phyloP scores from a whole-genome alignment of 2,888 invertebrate genomes.

The Dione juno region DNA sequence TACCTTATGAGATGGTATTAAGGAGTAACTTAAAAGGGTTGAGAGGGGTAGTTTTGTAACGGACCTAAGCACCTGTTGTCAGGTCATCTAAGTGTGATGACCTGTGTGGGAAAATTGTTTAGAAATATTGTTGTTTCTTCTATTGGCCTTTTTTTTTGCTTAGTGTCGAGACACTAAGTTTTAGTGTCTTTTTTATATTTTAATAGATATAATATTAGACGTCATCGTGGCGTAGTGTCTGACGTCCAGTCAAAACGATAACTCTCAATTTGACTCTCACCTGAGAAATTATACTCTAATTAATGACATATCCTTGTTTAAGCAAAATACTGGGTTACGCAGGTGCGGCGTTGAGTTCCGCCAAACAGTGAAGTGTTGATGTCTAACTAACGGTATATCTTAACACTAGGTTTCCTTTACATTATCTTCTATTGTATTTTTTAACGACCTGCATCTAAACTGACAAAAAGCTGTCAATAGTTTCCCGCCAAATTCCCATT shows the following conservation, averaged over 20 bases:
- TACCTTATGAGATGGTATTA: conserved; percentile 8
- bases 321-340: too few species aligned
- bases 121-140: neutral
- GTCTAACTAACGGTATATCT: neutral
- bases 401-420: neutral
- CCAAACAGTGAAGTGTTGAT: neutral
- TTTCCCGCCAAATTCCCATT: conserved; percentile 56
- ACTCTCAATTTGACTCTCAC: too few species aligned
- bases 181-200: too few species aligned
- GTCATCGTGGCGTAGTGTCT: too few species aligned
- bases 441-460: conserved; percentile 21
- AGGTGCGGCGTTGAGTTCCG: neutral
- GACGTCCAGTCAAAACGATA: too few species aligned
- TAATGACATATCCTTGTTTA: too few species aligned
- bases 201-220: too few species aligned
- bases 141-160: too few species aligned
- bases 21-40: conserved; percentile 8
- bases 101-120: conserved; percentile 34
- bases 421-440: conserved; percentile 10
- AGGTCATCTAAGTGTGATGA: conserved; percentile 48
- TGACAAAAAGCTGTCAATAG: conserved; percentile 41
- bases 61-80: conserved; percentile 50
- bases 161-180: too few species aligned
- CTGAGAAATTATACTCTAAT: too few species aligned
- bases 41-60: conserved; percentile 48